Evolutionary conservation across 2,888 invertebrate species (phyloP).

Genomic region (Andrena trimmerana): DNA sequence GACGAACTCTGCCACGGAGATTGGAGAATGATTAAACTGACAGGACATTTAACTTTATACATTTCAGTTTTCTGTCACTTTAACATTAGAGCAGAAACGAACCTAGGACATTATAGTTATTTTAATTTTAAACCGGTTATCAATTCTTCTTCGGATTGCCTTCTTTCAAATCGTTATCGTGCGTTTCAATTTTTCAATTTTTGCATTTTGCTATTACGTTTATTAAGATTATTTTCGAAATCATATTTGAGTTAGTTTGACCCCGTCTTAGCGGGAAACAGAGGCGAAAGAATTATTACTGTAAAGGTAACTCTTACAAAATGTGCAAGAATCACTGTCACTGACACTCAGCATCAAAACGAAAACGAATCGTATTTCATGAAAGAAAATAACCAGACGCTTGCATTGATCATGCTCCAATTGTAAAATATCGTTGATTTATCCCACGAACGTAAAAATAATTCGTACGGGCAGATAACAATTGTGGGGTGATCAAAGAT

Average conservation of each 20-base stretch:
- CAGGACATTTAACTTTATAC: neutral
- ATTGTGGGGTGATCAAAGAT: slow-evolving; percentile 15
- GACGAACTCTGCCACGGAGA: slow-evolving; percentile 41
- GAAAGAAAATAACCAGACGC: neutral
- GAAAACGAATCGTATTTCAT: neutral
- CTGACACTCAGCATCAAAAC: no score
- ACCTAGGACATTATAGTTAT: neutral
- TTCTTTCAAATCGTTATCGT: neutral
- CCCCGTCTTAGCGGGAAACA: neutral
- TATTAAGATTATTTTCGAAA: neutral
- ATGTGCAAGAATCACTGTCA: no score
- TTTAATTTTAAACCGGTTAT: slow-evolving; percentile 3
- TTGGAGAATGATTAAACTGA: slow-evolving; percentile 59
- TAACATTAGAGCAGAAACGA: neutral
- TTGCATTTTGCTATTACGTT: neutral
- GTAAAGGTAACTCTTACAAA: neutral
- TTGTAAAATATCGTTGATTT: slow-evolving; percentile 20
- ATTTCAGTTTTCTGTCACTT: neutral
- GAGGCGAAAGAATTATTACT: neutral
- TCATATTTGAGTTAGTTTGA: neutral
- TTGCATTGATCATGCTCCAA: slow-evolving; percentile 41
- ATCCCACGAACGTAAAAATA: slow-evolving; percentile 27
- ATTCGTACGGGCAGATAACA: slow-evolving; percentile 24
- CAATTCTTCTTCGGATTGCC: neutral
- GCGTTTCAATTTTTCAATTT: neutral